Base-by-base conservation (phyloP, 2,888 invertebrate species). In the Apoda limacodes region DNA sequence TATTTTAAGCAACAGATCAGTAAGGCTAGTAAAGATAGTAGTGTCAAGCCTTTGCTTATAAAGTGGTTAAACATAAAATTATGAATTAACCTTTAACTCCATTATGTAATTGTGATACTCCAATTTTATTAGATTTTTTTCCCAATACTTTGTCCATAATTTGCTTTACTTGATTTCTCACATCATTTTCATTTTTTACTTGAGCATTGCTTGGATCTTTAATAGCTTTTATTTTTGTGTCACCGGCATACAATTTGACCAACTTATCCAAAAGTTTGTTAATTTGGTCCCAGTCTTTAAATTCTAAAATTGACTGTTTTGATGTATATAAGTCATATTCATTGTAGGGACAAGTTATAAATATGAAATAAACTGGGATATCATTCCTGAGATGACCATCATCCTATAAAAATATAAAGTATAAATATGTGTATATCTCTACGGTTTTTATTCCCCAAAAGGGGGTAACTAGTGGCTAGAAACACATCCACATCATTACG, bases 251-350 rank as follows among this genome's bases (percentile, higher is more conserved):
- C 46, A 72, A 69, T 38, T 63, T 53, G 1, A 60, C 45, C 9
- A 68, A 38, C 45, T 74, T 78, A 30, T 67, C 60, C 14, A 72
- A 25, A 17, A 76, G 38, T 34, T 53, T 60, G 12, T 53, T 52
- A 2, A 80, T 52, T 43, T 53, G 43, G 10, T 68, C 56, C 83
- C 83, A 85, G 40, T 84, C 62, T 46, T 70, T 76, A 45, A 87
- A 87, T 52, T 85, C 84, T 17, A 86, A 48, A 17, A 66, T 44
- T 17, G 74, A 71, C 48, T 83, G 81, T 31, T 66, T 67, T 4
- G 74, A 58, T 23, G 75, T 74, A 35, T 68, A 58, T 34, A 84
- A 58, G 42, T 85, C 83, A 60, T 85, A 86, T 39, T 81, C 81
- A 40, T 58, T 55, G 25, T 70, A 59, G 1, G 85, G 83, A 43